Conservation (phyloP, 2,888 invertebrate genomes). For the Sarcophaga caerulescens region DNA sequence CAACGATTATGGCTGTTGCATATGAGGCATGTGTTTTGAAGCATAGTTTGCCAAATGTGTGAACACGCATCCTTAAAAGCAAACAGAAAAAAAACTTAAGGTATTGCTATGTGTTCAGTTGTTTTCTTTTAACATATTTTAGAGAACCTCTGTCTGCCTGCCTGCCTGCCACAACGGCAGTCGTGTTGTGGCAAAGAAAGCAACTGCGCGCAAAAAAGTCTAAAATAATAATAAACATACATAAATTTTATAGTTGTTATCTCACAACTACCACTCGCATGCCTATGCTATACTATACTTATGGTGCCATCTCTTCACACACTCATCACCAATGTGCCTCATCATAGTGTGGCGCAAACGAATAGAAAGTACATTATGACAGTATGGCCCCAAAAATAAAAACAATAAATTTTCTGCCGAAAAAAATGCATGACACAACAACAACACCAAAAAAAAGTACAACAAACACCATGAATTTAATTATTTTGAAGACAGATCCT, state of each 20-base stretch:
- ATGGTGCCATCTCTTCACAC: not conserved
- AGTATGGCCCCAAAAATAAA: conserved; percentile 26
- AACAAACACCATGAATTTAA: conserved; percentile 36
- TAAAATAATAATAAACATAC: conserved; percentile 58
- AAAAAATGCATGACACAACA: not conserved
- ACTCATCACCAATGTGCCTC: not conserved
- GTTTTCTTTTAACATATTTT: not conserved
- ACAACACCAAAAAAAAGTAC: not conserved
- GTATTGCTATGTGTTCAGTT: too few species aligned
- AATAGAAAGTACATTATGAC: not conserved
- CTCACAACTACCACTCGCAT: conserved; percentile 45
- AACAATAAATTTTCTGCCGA: conserved; percentile 40
- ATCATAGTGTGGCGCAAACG: not conserved
- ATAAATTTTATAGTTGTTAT: conserved; percentile 60
- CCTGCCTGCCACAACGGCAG: conserved; percentile 8
- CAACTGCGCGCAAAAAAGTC: conserved; percentile 13
- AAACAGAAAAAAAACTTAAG: not conserved
- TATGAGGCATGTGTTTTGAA: not conserved
- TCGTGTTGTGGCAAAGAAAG: conserved; percentile 25
- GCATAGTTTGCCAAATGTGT: not conserved
- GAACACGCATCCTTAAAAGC: not conserved
- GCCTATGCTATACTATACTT: not conserved
- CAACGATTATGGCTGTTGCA: not conserved
- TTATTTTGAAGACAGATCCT: conserved; percentile 1
- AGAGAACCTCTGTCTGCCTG: conserved; percentile 26